Conservation (phyloP, 2,797 vertebrate species). For the Gallinago solitaria region DNA sequence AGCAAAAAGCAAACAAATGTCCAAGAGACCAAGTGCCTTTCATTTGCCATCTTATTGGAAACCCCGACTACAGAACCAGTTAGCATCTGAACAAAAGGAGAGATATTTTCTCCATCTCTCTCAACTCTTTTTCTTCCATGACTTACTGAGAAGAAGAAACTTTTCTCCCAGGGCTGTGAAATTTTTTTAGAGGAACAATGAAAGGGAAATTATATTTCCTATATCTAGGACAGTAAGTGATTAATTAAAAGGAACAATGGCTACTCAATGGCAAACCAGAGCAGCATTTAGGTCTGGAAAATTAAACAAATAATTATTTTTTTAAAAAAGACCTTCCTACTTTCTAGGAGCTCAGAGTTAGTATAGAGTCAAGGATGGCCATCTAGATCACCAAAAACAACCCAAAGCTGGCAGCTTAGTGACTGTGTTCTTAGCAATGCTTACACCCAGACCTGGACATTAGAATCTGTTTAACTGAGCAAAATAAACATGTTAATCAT, state of each 20-base stretch:
- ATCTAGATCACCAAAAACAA: neutral
- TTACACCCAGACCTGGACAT: neutral
- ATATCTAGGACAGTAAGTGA: neutral
- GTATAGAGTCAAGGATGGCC: neutral
- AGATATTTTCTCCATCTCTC: neutral
- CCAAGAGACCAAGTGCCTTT: neutral
- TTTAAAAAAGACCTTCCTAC: neutral
- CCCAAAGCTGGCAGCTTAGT: neutral
- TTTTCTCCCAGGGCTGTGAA: neutral
- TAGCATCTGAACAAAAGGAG: neutral
- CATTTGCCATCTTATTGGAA: neutral
- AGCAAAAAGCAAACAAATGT: neutral
- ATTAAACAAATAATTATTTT: neutral
- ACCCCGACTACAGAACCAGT: neutral
- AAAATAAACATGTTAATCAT: constrained; percentile 60
- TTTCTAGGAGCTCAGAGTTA: neutral
- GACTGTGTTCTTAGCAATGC: neutral
- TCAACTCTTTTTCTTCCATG: neutral
- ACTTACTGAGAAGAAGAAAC: neutral
- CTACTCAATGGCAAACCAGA: neutral
- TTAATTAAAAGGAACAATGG: neutral
- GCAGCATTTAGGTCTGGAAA: neutral
- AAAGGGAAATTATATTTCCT: neutral
- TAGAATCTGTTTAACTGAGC: constrained; percentile 41
- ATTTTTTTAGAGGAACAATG: neutral